These are phyloP conservation scores for Drosophila merina DNA, from an alignment of 2,888 invertebrate genomes.

Conservation along the genomic window DNA sequence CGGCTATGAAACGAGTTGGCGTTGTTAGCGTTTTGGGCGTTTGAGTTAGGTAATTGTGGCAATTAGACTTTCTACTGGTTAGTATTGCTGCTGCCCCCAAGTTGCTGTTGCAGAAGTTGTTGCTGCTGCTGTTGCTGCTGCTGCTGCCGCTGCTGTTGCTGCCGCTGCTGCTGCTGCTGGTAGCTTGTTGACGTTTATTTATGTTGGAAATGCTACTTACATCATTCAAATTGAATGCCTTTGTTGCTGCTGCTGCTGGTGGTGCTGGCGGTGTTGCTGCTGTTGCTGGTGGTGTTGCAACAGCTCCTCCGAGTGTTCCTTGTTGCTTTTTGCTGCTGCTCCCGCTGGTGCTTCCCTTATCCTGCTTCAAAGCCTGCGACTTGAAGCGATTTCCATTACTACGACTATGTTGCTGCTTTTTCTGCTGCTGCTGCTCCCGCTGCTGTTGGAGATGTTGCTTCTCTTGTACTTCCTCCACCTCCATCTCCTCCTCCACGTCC, in stretches of 20 bases:
- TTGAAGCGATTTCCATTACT: slow-evolving; percentile 45
- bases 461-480: slow-evolving; percentile 5
- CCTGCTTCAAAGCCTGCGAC: slow-evolving; percentile 28
- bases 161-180: slow-evolving; percentile 53
- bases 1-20: slow-evolving; percentile 70
- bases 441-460: slow-evolving; percentile 18
- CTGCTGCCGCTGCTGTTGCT: slow-evolving; percentile 39
- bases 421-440: slow-evolving; percentile 29
- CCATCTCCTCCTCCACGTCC: slow-evolving; percentile 4
- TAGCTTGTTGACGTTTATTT: slow-evolving; percentile 67
- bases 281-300: slow-evolving; percentile 3
- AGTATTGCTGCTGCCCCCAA: slow-evolving; percentile 27
- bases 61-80: slow-evolving; percentile 42
- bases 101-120: slow-evolving; percentile 30
- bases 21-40: slow-evolving; percentile 70
- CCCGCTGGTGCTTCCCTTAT: slow-evolving; percentile 25
- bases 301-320: slow-evolving; percentile 24
- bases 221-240: slow-evolving; percentile 75
- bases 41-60: slow-evolving; percentile 21
- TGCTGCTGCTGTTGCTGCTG: slow-evolving; percentile 40
- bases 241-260: slow-evolving; percentile 22
- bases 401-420: slow-evolving; percentile 32
- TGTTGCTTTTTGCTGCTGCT: slow-evolving; percentile 1
- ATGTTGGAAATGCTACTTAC: slow-evolving; percentile 67
- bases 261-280: slow-evolving; percentile 22